A percentile compares a stretch with the other conserved stretches of the same genome.
Evolutionary conservation across 37 sponge, comb jelly and placozoan genomes (phyloP).

Genomic region (Tethya wilhelma): DNA sequence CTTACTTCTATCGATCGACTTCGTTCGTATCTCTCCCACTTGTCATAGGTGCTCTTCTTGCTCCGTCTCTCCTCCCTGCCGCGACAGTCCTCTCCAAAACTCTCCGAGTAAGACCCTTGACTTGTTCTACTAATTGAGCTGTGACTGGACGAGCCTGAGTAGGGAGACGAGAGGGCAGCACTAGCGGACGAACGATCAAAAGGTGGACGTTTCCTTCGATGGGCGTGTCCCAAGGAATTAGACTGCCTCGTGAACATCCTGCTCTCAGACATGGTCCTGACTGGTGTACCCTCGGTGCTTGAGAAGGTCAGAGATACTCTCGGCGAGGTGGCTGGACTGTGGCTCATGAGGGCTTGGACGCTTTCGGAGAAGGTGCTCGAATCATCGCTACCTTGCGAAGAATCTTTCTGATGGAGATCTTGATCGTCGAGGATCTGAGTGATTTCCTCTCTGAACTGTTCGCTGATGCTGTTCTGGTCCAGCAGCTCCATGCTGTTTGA

Average conservation of each 20-base stretch:
- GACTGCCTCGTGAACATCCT: no score
- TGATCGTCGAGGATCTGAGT: neutral
- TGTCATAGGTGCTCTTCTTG: neutral
- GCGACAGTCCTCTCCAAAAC: no score
- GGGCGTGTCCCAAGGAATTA: no score
- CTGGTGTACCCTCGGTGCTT: neutral
- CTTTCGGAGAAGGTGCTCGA: constrained; percentile 2
- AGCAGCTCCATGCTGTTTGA: neutral
- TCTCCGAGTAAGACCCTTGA: neutral
- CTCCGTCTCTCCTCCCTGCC: neutral
- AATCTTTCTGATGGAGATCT: neutral
- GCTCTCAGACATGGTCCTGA: neutral
- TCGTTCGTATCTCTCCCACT: neutral
- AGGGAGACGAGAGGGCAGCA: no score
- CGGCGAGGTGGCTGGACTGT: neutral
- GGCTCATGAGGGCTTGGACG: neutral
- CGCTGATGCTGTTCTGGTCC: no score
- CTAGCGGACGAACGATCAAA: no score
- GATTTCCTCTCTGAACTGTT: neutral
- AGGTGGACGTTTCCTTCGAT: no score
- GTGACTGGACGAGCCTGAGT: neutral
- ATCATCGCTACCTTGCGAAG: constrained; percentile 21
- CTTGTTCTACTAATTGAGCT: neutral
- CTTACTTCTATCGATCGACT: no score
- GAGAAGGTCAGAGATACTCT: neutral